These are phyloP conservation scores for Spilarctia lutea DNA, from an alignment of 2,888 invertebrate species.

Conservation along the genomic window DNA sequence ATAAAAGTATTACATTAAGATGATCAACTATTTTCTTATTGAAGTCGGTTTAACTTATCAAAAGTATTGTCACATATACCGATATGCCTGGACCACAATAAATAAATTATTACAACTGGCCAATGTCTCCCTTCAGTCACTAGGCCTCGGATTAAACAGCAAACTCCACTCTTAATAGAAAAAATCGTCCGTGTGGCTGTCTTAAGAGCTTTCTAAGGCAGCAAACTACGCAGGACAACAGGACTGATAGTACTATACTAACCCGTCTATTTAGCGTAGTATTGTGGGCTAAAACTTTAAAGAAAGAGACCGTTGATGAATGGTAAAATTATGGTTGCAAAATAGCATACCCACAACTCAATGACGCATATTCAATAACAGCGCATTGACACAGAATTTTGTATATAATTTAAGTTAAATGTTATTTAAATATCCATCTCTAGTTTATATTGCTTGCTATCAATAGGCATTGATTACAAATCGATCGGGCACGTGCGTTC, in stretches of 20 bases:
- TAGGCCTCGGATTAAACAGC: no score
- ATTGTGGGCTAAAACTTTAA: no score
- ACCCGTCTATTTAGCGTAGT: no score
- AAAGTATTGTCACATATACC: background rate
- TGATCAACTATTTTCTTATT: background rate
- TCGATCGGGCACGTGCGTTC: constrained; percentile 40
- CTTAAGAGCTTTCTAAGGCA: no score
- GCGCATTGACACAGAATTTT: background rate
- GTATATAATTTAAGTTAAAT: constrained; percentile 1
- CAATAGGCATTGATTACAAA: constrained; percentile 34
- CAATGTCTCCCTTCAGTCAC: background rate
- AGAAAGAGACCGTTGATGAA: background rate
- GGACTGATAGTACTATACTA: background rate
- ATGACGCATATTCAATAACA: constrained; percentile 1
- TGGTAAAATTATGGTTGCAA: constrained; percentile 17
- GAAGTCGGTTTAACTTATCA: background rate
- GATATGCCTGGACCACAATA: background rate
- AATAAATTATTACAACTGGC: background rate
- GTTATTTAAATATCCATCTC: background rate
- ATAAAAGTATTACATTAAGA: background rate
- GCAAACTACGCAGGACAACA: background rate
- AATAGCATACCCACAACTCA: background rate
- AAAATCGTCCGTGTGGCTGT: no score
- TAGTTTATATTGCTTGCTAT: background rate
- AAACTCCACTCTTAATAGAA: no score